Conservation (phyloP, 1,140 invertebrate genomes). For the Drosophila littoralis region DNA sequence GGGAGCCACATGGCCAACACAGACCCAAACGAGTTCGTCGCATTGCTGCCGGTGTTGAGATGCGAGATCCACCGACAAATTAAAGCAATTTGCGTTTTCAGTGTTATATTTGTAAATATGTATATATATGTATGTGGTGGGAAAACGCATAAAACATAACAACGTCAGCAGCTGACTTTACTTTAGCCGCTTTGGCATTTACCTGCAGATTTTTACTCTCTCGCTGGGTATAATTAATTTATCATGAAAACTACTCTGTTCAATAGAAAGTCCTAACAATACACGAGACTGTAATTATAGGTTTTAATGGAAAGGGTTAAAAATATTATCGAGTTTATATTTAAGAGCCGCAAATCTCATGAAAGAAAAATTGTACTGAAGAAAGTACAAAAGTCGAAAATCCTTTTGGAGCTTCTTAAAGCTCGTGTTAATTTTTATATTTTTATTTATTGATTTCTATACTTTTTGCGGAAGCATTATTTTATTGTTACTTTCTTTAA, state of each 20-base stretch:
- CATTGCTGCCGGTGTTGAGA: conserved; percentile 32
- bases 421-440: no score
- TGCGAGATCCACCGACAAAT: conserved; percentile 58
- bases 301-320: neutral
- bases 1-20: conserved; percentile 25
- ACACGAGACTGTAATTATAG: conserved; percentile 4
- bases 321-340: no score
- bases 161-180: conserved; percentile 43
- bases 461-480: no score
- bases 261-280: neutral
- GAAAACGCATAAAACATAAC: conserved; percentile 68
- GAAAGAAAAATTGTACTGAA: no score
- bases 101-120: neutral
- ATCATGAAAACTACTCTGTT: conserved; percentile 46
- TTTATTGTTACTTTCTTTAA: no score
- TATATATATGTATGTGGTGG: conserved; percentile 29
- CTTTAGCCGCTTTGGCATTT: conserved; percentile 69
- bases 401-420: no score
- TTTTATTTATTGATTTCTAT: no score
- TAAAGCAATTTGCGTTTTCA: conserved; percentile 48
- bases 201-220: conserved; percentile 45
- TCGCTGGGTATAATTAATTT: conserved; percentile 53
- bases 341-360: no score
- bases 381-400: no score
- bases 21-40: conserved; percentile 62